Base-by-base conservation (phyloP, 2,113 vertebrate genomes). In the Ovibos moschatus region DNA sequence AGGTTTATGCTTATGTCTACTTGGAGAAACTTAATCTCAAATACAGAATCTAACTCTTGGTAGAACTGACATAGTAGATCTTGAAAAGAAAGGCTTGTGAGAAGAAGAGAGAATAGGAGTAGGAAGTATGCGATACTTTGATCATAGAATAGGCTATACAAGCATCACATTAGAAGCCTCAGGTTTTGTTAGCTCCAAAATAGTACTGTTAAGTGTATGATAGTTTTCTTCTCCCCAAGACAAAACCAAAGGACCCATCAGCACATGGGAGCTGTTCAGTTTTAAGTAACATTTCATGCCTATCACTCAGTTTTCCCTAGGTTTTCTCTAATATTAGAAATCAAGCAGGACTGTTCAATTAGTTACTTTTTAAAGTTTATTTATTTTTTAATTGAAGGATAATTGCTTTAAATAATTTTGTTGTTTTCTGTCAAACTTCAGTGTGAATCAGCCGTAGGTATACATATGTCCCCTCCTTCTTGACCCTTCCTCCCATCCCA, bases 51-150 rank as follows among this genome's bases (percentile, higher is more conserved):
- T 33, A 76, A 83, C 53, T 97, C 87, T 60, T 76, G 95, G 92
- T 30, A 93, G 25, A 5, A 23, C 23, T 67, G 55, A 83, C 21
- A 62, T 15, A 62, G 60, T 62, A 82, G 11, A 67, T 57, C 16
- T 94, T 93, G 33, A 28, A 91, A 64, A 88, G n/a, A 97, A 86
- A 57, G 17, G 50, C 23, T 91, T 97, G 14, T 58, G 82, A 91
- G 33, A 78, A 91, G 62, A 90, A 23, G 30, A 82, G n/a, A 87
- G 6, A 92, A 85, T 71, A 17, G 16, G 82, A 89, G 4, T 82
- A 85, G 76, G n/a, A 95, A 71, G 36, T 93, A 86, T 9, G 45
- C 4, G 10, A 27, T 50, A 27, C 12, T 93, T 94, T 92, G 40
- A 33, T 79, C 45, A 93, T 2, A 64, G 14, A 53, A 91, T 40